Conservation (phyloP, 2,113 vertebrate species). For the Platichthys flesus region DNA sequence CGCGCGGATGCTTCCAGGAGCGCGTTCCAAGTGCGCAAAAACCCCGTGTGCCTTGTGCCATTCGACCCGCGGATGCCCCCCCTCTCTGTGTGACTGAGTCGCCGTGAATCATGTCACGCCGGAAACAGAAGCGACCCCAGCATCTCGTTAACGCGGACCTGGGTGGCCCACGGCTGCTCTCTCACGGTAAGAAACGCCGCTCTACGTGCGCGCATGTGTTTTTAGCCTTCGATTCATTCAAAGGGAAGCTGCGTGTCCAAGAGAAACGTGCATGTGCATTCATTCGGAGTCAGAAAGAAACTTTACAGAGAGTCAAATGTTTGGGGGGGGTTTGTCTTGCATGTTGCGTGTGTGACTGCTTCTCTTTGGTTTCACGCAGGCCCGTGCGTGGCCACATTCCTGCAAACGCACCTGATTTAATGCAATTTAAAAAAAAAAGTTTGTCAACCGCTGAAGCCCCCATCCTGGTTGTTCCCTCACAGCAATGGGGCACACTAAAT, state of each 20-base stretch:
- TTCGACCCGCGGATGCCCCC: slow-evolving; percentile 74
- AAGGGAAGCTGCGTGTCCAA: background rate
- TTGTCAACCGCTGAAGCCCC: background rate
- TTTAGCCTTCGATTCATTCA: background rate
- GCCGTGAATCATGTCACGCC: slow-evolving; percentile 87
- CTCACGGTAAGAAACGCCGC: slow-evolving; percentile 80
- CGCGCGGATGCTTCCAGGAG: slow-evolving; percentile 43
- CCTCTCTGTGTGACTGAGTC: slow-evolving; percentile 63
- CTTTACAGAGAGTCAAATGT: background rate
- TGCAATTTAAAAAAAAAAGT: no score
- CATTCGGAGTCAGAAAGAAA: background rate
- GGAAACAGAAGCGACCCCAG: slow-evolving; percentile 87
- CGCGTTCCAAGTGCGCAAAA: slow-evolving; percentile 71
- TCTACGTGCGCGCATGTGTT: slow-evolving; percentile 19
- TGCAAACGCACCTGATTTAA: slow-evolving; percentile 32
- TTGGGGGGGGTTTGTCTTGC: background rate
- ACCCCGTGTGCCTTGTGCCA: slow-evolving; percentile 57
- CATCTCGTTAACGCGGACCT: slow-evolving; percentile 85
- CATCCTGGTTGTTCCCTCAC: slow-evolving; percentile 31
- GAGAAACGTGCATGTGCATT: background rate
- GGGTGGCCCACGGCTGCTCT: slow-evolving; percentile 78
- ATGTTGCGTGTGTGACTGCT: no score
- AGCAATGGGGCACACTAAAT: slow-evolving; percentile 46
- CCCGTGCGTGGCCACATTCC: background rate
- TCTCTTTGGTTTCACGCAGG: background rate